Base-by-base conservation (phyloP, 2,888 invertebrate genomes). In the Eudasyphora cyanicolor region DNA sequence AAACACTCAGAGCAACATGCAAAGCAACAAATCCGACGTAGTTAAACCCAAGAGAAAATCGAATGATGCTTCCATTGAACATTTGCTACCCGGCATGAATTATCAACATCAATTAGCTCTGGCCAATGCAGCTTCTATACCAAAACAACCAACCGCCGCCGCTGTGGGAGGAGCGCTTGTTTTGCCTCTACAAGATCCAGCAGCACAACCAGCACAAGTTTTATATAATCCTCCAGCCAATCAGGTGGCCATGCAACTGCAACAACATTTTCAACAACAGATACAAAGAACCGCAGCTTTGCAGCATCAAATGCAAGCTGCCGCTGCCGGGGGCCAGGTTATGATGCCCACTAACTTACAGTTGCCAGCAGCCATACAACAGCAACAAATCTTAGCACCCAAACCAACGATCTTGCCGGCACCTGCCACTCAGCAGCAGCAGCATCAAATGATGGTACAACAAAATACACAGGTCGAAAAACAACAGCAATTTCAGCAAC, bases 271-370 rank as follows among this genome's bases (percentile, higher is more conserved):
- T 12, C 67, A 79, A 21, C 82, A 85, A 7, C 82, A 79, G 60
- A 38, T 70, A 17, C 82, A 77, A 79, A 82, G 10, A 74, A 74
- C 79, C 77, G 35, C 79, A 32, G 27, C 71, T n/a, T 82, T 81
- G 42, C 80, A 85, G n/a, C 81, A 79, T 27, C 67, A 76, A 77
- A 32, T 75, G 14, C 78, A 79, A 57, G 67, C 82, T 85, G 76
- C 82, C 86, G 45, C 85, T 84, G 29, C 84, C 77, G 77, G 86
- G 76, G 60, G 87, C 19, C 76, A 73, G 82, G 45, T 86, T 86
- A 75, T 87, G 82, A 42, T 86, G 5, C 86, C 84, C 71, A 85
- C 84, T 54, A 73, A 81, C n/a, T 64, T 74, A 74, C 82, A 76
- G 7, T 62, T 69, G 27, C 60, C 67, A 14, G 7, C 45, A 7